These are phyloP conservation scores for Drosophila prosaltans DNA, from an alignment of 1,140 invertebrate species.

Conservation along the genomic window DNA sequence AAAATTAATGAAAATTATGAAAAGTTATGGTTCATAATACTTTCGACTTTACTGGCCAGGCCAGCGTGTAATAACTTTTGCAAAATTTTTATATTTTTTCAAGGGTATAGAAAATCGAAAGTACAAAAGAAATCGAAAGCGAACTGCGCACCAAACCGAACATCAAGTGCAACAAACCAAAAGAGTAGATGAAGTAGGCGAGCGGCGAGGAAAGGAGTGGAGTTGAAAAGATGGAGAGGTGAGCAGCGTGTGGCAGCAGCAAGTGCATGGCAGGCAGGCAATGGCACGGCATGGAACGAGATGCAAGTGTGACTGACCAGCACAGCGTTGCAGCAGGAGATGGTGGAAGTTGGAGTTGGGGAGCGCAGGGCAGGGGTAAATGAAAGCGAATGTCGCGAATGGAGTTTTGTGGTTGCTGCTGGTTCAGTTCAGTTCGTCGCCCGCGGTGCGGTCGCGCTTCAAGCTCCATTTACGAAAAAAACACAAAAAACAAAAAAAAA, in stretches of 20 bases:
- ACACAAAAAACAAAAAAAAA: slow-evolving; percentile 30
- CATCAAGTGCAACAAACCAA: slow-evolving; percentile 76
- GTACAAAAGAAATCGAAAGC: slow-evolving; percentile 76
- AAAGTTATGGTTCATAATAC: too few relatives aligned
- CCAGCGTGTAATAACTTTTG: background rate
- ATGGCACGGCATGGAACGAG: slow-evolving; percentile 45
- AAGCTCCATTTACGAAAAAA: slow-evolving; percentile 74
- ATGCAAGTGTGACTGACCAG: slow-evolving; percentile 69
- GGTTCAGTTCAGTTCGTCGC: slow-evolving; percentile 55
- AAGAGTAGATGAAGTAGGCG: slow-evolving; percentile 15
- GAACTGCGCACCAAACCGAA: slow-evolving; percentile 46
- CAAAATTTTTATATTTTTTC: slow-evolving; percentile 42
- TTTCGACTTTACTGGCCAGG: background rate
- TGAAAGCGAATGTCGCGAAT: slow-evolving; percentile 74
- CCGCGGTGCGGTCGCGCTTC: slow-evolving; percentile 70
- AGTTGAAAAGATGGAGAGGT: slow-evolving; percentile 17
- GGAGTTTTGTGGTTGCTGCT: slow-evolving; percentile 34
- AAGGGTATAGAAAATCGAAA: slow-evolving; percentile 76
- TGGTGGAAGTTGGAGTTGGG: slow-evolving; percentile 26
- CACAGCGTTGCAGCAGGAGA: slow-evolving; percentile 30
- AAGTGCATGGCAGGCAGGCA: slow-evolving; percentile 48
- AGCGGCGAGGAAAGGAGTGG: background rate
- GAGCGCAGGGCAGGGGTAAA: slow-evolving; percentile 41
- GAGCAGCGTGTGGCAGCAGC: slow-evolving; percentile 24
- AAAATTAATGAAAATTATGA: too few relatives aligned